Conservation (phyloP, 2,113 vertebrate species). For the Indri indri region DNA sequence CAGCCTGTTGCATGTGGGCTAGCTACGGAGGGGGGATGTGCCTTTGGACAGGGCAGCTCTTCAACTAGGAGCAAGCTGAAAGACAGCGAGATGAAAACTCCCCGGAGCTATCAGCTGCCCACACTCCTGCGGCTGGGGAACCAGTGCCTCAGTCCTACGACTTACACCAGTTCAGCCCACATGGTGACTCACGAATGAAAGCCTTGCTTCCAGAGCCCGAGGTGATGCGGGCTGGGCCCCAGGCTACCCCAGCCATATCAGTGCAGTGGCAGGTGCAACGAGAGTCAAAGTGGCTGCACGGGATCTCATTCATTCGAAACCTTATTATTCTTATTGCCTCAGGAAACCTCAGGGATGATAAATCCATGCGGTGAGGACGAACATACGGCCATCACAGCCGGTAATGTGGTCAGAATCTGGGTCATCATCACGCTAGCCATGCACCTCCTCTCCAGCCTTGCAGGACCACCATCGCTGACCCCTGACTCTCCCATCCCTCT, state of each 20-base stretch:
- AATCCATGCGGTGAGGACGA: not conserved
- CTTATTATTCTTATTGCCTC: conserved; percentile 15
- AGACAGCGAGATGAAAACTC: not conserved
- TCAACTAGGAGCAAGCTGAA: not conserved
- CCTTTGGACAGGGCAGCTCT: not conserved
- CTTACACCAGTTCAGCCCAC: accelerated
- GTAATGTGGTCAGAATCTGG: not conserved
- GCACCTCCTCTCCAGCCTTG: not conserved
- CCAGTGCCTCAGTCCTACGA: not conserved
- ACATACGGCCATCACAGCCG: not conserved
- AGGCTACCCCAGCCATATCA: not conserved
- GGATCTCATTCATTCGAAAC: not conserved
- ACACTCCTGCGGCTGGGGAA: not conserved
- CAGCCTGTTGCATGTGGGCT: not conserved
- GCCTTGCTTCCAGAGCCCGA: not conserved
- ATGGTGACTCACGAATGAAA: not conserved
- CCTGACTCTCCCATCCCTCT: not conserved
- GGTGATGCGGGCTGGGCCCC: not conserved
- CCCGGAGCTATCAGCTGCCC: not conserved
- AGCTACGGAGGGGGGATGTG: not conserved
- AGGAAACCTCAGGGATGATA: not conserved
- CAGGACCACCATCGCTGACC: not conserved
- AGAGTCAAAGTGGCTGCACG: not conserved
- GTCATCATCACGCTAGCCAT: not conserved
- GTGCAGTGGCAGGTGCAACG: not conserved